Conservation (phyloP, 2,113 vertebrate genomes). For the Ammodytes dubius region DNA sequence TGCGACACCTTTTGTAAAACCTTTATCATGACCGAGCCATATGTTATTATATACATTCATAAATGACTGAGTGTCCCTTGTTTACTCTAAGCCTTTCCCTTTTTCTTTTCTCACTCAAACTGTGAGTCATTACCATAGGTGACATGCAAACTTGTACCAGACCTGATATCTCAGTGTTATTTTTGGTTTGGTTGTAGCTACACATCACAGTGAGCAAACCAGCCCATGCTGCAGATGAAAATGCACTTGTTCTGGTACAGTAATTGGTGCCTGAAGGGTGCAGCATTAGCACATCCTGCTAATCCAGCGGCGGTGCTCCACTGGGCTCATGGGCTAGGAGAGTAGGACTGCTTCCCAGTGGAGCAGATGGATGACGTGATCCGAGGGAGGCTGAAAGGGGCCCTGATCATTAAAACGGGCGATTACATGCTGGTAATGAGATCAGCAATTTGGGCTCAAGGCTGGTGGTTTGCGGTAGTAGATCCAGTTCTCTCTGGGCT, state of each 20-base stretch:
- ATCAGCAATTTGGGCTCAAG: conserved; percentile 71
- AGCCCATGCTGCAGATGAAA: conserved; percentile 49
- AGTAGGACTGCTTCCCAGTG: conserved; percentile 69
- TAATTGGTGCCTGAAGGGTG: conserved; percentile 76
- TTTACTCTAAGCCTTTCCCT: conserved; percentile 3
- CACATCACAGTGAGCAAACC: conserved; percentile 34
- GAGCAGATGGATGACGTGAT: conserved; percentile 76
- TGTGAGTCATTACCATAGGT: not conserved
- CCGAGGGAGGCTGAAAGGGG: conserved; percentile 47
- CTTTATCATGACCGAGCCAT: conserved; percentile 4
- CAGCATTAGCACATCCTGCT: conserved; percentile 66
- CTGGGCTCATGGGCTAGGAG: conserved; percentile 54
- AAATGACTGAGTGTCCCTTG: not conserved
- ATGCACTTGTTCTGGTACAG: conserved; percentile 70
- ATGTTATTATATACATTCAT: not conserved
- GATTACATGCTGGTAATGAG: conserved; percentile 79
- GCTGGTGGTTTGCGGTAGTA: conserved; percentile 53
- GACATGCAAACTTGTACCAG: conserved; percentile 8
- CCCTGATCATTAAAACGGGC: conserved; percentile 69
- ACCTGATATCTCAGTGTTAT: not conserved
- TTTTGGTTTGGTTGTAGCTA: not conserved
- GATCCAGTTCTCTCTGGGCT: conserved; percentile 45
- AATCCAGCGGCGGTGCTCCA: conserved; percentile 66
- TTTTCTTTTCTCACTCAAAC: conserved; percentile 19
- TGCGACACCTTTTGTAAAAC: not conserved